These are phyloP conservation scores for Ruditapes philippinarum DNA, from an alignment of 1,140 invertebrate genomes.

Conservation along the genomic window DNA sequence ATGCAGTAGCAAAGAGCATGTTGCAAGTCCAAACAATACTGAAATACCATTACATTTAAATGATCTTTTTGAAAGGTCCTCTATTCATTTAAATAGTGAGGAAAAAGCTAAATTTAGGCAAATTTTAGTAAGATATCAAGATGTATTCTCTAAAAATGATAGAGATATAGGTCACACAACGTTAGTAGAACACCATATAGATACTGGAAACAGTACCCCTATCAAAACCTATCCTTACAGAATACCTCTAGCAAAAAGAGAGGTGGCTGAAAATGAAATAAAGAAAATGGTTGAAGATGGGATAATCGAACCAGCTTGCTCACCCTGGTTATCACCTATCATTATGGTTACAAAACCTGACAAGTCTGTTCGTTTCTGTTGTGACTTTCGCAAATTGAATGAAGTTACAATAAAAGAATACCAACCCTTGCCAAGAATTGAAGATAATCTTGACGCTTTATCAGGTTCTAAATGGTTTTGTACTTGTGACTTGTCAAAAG, in stretches of 20 bases:
- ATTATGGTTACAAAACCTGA: constrained; percentile 88
- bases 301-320: constrained; percentile 82
- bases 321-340: constrained; percentile 87
- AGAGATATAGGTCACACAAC: constrained; percentile 43
- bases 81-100: neutral
- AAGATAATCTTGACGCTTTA: constrained; percentile 46
- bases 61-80: no score
- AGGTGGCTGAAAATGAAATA: constrained; percentile 32
- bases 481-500: no score
- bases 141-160: constrained; percentile 6
- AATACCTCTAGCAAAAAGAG: constrained; percentile 21
- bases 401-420: constrained; percentile 47
- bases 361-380: constrained; percentile 86
- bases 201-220: constrained; percentile 17
- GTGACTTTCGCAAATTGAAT: constrained; percentile 86
- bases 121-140: constrained; percentile 17
- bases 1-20: no score
- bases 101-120: neutral
- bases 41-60: neutral
- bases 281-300: constrained; percentile 31
- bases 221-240: constrained; percentile 15
- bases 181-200: constrained; percentile 20
- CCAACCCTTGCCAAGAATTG: constrained; percentile 45
- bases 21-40: no score
- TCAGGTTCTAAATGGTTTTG: no score